Percentiles rank a stretch among this genome's conserved stretches.
Conservation (phyloP, 1,140 invertebrate species). For the Drosophila repletoides region DNA sequence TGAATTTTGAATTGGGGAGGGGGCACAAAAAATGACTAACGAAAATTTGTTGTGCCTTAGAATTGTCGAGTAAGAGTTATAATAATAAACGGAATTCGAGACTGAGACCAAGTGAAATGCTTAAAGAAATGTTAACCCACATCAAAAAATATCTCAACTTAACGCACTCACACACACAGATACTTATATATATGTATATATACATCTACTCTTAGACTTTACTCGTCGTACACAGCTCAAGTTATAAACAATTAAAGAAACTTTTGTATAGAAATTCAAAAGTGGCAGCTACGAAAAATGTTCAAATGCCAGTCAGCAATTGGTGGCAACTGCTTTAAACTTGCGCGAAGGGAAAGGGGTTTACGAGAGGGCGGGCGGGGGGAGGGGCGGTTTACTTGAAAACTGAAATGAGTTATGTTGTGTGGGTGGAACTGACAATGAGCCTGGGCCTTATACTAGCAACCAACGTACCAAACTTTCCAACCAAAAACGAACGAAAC, state of each 20-base stretch:
- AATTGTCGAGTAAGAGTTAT: constrained; percentile 64
- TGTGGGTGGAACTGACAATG: constrained; percentile 36
- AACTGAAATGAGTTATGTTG: constrained; percentile 38
- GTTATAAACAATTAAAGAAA: constrained; percentile 50
- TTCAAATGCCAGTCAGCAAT: constrained; percentile 47
- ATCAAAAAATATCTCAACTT: constrained; percentile 56
- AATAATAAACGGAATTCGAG: constrained; percentile 49
- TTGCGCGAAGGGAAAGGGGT: not conserved
- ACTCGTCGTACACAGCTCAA: constrained; percentile 29
- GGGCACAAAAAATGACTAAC: constrained; percentile 76
- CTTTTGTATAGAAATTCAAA: constrained; percentile 52
- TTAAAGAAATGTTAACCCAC: constrained; percentile 66
- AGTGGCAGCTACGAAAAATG: constrained; percentile 50
- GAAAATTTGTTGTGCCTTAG: constrained; percentile 56
- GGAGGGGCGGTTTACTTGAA: constrained; percentile 7
- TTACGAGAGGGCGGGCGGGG: too few species aligned
- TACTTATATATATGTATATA: constrained; percentile 3
- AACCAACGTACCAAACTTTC: constrained; percentile 25
- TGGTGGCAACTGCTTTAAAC: constrained; percentile 26
- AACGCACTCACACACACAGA: constrained; percentile 33
- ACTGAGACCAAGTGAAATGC: constrained; percentile 42
- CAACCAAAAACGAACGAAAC: constrained; percentile 33
- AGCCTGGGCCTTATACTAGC: constrained; percentile 9
- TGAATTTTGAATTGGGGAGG: constrained; percentile 51
- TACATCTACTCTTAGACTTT: not conserved